Evolutionary conservation across 2,113 vertebrate genomes (phyloP).

Genomic region (Herpailurus yagouaroundi): DNA sequence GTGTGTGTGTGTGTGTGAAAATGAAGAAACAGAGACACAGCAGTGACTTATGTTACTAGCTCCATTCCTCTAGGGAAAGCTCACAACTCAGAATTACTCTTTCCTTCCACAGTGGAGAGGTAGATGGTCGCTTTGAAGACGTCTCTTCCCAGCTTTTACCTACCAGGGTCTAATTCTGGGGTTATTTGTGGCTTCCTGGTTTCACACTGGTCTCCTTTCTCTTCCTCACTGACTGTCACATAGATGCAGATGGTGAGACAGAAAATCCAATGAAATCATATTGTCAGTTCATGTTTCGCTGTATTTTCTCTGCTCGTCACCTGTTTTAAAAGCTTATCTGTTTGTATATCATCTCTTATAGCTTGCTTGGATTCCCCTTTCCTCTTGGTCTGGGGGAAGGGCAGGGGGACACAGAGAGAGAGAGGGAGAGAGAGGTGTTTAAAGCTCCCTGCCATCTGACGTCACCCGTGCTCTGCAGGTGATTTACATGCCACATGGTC

Average conservation of each 20-base stretch:
- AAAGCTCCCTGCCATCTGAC: not conserved
- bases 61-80: not conserved
- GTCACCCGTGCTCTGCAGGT: not conserved
- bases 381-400: not conserved
- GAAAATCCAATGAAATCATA: slow-evolving; percentile 9
- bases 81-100: slow-evolving; percentile 21
- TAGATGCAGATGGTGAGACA: not conserved
- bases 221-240: not conserved
- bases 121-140: not conserved
- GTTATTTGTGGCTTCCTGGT: slow-evolving; percentile 14
- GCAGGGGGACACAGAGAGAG: not conserved
- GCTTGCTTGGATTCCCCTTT: not conserved
- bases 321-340: slow-evolving; percentile 12
- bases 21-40: not conserved
- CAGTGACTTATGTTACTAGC: not conserved
- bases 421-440: not conserved
- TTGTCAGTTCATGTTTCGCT: not conserved
- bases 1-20: not conserved
- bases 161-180: not conserved
- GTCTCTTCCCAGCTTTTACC: not conserved
- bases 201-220: not conserved
- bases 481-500: not conserved
- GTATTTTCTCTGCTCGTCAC: not conserved
- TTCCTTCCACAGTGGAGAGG: not conserved
- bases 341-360: not conserved